These are phyloP conservation scores for Lepidurus arcticus DNA, from an alignment of 1,140 invertebrate species.

Conservation along the genomic window DNA sequence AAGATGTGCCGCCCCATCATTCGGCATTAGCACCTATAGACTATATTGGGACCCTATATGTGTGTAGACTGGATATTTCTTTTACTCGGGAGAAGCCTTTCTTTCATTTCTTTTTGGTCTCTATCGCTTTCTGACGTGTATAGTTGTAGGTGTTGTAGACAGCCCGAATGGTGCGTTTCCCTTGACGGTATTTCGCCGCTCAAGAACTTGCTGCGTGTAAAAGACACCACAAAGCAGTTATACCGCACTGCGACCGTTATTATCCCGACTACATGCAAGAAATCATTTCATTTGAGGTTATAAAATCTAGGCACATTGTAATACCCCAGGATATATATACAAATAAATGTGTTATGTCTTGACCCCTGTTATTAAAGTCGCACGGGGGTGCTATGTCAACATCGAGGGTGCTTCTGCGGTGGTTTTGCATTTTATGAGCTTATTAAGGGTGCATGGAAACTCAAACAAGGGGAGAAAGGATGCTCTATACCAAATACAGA, in stretches of 20 bases:
- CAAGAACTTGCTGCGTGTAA: no score
- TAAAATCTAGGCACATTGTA: constrained; percentile 12
- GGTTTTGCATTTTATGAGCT: constrained; percentile 12
- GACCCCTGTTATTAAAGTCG: not conserved
- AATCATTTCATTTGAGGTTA: constrained; percentile 14
- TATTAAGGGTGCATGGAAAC: not conserved
- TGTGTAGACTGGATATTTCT: not conserved
- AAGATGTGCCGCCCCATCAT: constrained; percentile 20
- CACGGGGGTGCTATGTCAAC: constrained; percentile 14
- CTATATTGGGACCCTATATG: not conserved
- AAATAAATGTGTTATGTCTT: not conserved
- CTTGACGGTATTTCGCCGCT: not conserved
- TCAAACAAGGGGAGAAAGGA: not conserved
- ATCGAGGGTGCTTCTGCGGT: not conserved
- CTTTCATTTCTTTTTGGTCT: not conserved
- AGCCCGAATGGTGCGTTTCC: not conserved
- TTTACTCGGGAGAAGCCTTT: not conserved
- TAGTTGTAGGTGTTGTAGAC: not conserved
- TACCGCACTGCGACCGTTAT: no score
- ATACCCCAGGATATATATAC: not conserved
- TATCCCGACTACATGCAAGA: not conserved
- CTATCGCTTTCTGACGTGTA: not conserved
- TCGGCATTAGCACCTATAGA: constrained; percentile 21
- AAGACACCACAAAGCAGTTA: no score
- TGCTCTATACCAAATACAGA: not conserved